These are phyloP conservation scores for Ptyas mucosa DNA, from an alignment of 2,113 vertebrate genomes.

Conservation along the genomic window DNA sequence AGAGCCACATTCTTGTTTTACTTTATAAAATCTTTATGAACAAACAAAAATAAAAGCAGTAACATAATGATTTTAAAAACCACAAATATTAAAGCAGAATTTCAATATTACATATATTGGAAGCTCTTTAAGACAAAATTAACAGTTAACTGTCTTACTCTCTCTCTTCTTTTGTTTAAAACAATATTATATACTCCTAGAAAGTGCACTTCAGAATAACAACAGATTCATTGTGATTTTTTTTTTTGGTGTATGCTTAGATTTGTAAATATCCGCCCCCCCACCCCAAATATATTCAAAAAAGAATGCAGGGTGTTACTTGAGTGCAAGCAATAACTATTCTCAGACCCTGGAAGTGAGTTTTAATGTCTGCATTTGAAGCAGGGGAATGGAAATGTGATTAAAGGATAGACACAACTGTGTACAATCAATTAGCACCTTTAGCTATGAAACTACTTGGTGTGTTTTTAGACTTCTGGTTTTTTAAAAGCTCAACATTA, in stretches of 20 bases:
- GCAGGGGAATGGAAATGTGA: neutral
- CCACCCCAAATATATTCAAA: neutral
- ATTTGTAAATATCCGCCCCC: slow-evolving; percentile 4
- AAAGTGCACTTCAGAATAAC: slow-evolving; percentile 43
- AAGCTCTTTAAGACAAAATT: neutral
- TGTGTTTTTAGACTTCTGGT: neutral
- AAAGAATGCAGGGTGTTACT: neutral
- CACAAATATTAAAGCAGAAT: neutral
- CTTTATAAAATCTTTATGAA: neutral
- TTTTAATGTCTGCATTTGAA: neutral
- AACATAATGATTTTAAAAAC: neutral
- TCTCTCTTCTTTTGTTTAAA: neutral
- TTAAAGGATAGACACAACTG: neutral
- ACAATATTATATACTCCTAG: slow-evolving; percentile 40
- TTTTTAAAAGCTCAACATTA: neutral
- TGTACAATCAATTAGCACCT: neutral
- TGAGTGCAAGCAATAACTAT: neutral
- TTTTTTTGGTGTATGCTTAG: neutral
- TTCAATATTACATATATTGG: neutral
- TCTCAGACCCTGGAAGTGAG: neutral
- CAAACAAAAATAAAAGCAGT: neutral
- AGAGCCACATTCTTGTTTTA: neutral
- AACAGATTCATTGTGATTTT: slow-evolving; percentile 12
- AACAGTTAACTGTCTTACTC: neutral
- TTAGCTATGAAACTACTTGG: neutral